These are phyloP conservation scores for Dendrolimus punctatus DNA, from an alignment of 1,140 invertebrate genomes.

Conservation along the genomic window DNA sequence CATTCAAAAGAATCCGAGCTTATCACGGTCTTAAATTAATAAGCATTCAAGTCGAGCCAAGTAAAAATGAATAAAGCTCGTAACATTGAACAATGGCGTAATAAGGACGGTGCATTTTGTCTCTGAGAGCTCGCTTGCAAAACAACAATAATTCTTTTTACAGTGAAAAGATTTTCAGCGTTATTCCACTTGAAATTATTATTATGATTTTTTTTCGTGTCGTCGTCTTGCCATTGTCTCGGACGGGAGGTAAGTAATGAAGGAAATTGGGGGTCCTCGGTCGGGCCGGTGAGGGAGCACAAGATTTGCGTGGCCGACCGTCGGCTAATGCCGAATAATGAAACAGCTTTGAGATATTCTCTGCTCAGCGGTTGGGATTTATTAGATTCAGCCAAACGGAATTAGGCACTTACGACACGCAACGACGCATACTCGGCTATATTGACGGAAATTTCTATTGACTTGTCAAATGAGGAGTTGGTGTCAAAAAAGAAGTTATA, in stretches of 20 bases:
- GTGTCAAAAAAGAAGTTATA: too few relatives aligned
- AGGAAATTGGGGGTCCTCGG: constrained; percentile 65
- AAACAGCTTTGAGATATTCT: constrained; percentile 60
- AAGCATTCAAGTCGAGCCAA: constrained; percentile 70
- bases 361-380: constrained; percentile 46
- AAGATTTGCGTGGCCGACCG: constrained; percentile 64
- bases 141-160: constrained; percentile 70
- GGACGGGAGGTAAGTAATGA: constrained; percentile 68
- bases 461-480: background rate
- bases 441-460: constrained; percentile 1
- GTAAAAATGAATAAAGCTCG: constrained; percentile 70
- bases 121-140: constrained; percentile 67
- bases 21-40: constrained; percentile 71
- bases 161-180: constrained; percentile 71
- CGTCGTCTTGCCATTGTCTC: constrained; percentile 68
- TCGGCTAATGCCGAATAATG: constrained; percentile 62
- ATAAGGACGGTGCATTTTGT: constrained; percentile 69
- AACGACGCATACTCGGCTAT: background rate
- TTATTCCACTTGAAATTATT: constrained; percentile 72
- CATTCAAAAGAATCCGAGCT: constrained; percentile 68
- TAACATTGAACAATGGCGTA: constrained; percentile 67
- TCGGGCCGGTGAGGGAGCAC: constrained; percentile 37
- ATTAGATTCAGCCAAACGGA: constrained; percentile 56
- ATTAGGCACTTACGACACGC: constrained; percentile 33
- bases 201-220: constrained; percentile 60